These are phyloP conservation scores for Microtus oregoni DNA, from an alignment of 2,113 vertebrate genomes.

Conservation along the genomic window DNA sequence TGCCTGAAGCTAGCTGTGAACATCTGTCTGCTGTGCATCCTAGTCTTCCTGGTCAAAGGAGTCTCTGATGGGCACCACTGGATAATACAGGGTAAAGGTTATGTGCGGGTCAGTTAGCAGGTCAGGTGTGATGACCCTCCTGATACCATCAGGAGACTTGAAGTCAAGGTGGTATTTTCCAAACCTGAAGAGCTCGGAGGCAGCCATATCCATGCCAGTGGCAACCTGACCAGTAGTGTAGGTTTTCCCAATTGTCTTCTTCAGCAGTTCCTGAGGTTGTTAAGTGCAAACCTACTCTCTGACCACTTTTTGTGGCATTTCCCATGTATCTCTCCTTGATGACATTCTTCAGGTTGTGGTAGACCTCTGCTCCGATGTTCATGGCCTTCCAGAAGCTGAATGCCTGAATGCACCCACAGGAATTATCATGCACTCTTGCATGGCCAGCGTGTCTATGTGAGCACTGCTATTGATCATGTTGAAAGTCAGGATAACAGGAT, in stretches of 20 bases:
- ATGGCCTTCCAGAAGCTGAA: conserved; percentile 88
- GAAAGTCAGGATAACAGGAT: conserved; percentile 96
- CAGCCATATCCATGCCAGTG: not conserved
- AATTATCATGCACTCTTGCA: conserved; percentile 97
- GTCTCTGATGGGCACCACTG: conserved; percentile 55
- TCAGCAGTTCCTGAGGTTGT: not conserved
- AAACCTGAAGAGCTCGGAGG: not conserved
- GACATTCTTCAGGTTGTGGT: not conserved
- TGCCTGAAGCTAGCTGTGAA: not conserved
- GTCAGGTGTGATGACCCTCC: not conserved
- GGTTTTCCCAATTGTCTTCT: not conserved
- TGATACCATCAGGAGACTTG: not conserved
- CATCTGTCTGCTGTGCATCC: too few relatives aligned
- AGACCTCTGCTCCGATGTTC: not conserved
- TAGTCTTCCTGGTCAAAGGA: not conserved
- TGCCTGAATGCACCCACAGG: conserved; percentile 90
- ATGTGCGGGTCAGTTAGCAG: not conserved
- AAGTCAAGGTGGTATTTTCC: not conserved
- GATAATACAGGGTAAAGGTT: conserved; percentile 94
- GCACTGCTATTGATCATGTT: conserved; percentile 97
- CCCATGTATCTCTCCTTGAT: not conserved
- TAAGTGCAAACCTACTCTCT: not conserved
- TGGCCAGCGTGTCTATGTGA: conserved; percentile 90
- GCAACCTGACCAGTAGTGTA: not conserved
- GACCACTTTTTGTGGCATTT: not conserved